Evolutionary conservation across 2,888 invertebrate genomes (phyloP).

Genomic region (Caenorhabditis sulstoni): DNA sequence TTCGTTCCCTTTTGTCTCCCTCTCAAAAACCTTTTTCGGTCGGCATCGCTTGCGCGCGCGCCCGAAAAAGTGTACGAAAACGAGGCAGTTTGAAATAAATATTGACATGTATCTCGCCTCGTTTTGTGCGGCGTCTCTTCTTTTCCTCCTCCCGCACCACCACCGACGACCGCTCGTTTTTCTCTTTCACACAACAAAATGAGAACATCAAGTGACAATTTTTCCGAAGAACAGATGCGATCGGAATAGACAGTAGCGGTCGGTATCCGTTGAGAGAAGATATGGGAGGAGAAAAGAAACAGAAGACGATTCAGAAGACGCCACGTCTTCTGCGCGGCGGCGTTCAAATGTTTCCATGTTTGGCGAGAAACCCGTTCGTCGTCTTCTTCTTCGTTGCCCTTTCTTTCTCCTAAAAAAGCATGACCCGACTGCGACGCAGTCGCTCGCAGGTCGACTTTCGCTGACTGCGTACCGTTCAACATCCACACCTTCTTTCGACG

Average conservation of each 20-base stretch:
- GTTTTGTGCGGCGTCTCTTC: conserved; percentile 19
- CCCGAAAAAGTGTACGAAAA: conserved; percentile 57
- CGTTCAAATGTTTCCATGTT: conserved; percentile 17
- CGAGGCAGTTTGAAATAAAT: conserved; percentile 60
- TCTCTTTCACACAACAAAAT: conserved; percentile 39
- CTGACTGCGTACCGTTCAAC: conserved; percentile 23
- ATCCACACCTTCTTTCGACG: conserved; percentile 12
- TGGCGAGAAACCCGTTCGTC: conserved; percentile 15
- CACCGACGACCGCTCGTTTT: conserved; percentile 24
- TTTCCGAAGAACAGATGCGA: neutral
- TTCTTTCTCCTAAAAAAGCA: conserved; percentile 11
- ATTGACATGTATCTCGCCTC: conserved; percentile 52
- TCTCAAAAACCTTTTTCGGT: conserved; percentile 32
- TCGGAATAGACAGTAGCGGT: neutral
- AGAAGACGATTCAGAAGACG: neutral
- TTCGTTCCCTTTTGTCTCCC: conserved; percentile 14
- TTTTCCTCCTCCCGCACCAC: conserved; percentile 1
- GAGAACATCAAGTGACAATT: conserved; percentile 41
- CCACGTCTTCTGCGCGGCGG: neutral
- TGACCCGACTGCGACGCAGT: conserved; percentile 10
- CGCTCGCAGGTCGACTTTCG: conserved; percentile 20
- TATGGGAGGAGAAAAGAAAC: neutral
- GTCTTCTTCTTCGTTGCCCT: conserved; percentile 9
- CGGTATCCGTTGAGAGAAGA: neutral
- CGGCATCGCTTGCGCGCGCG: conserved; percentile 36